Base-by-base conservation (phyloP, 2,888 invertebrate species). In the Nomada flava region DNA sequence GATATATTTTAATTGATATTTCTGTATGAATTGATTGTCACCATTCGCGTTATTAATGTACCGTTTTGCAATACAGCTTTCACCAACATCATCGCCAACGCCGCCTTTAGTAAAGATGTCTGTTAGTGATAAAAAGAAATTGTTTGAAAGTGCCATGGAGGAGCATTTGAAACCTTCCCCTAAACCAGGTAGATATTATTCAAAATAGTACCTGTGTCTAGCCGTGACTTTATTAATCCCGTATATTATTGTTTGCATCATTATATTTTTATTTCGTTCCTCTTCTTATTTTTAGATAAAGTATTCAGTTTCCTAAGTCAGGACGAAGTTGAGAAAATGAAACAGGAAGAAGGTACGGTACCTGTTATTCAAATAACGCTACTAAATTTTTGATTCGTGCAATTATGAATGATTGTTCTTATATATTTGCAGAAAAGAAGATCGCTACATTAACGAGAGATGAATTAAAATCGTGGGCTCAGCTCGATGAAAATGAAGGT, bases 61-160 rank as follows among this genome's bases (percentile, higher is more conserved):
- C 73, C 72, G 64, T 42, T 88, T 87, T 73, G 23, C 78, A 72
- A 87, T 85, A 83, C 82, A 93, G 91, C 92, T 91, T 67, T 90
- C 92, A 57, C 91, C 95, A 93, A 95, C 96, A 90, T 96, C 96
- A 90, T 96, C 97, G 91, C 96, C 96, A 91, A 96, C 96, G 93
- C 96, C 95, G 94, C 95, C 96, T 92, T 95, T 96, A 92, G 96
- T 96, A 92, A 97, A 97, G 95, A 96, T 98, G 93, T 96, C 97
- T 82, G 98, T 99, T 92, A 98, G 97, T 94, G 98, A 98, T 94
- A 98, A 98, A 95, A 98, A 98, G 94, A 97, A 97, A 93, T 98
- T 98, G 94, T 99, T 99, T 94, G 99, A 99, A 95, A 97, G 97
- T 93, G 98, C 98, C 83, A 98, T 99, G 96, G 98, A 98, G 94